Evolutionary conservation across 2,113 vertebrate genomes (phyloP).

Genomic region (Jaculus jaculus): DNA sequence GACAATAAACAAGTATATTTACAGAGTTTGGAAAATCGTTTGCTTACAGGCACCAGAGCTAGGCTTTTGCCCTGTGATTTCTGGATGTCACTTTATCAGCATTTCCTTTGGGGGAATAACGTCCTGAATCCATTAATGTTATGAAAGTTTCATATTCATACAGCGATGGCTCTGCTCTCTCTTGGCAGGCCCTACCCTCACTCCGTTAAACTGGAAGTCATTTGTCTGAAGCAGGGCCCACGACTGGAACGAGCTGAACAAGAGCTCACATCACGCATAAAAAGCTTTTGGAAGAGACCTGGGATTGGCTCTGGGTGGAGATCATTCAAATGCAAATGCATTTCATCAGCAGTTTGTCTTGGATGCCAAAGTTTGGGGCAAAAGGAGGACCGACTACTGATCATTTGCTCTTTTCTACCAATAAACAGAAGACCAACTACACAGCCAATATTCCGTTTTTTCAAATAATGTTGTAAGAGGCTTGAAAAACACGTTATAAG

Average conservation of each 20-base stretch:
- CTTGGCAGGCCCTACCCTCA: constrained; percentile 55
- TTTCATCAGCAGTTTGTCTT: constrained; percentile 64
- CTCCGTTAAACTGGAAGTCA: constrained; percentile 69
- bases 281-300: constrained; percentile 73
- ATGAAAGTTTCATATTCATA: constrained; percentile 67
- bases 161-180: constrained; percentile 46
- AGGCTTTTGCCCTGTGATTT: neutral
- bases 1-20: neutral
- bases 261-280: constrained; percentile 63
- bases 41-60: neutral
- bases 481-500: neutral
- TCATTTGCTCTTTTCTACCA: constrained; percentile 56
- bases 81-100: neutral
- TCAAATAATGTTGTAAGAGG: constrained; percentile 1
- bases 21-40: neutral
- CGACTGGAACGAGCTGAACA: constrained; percentile 67
- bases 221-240: constrained; percentile 65
- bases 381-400: constrained; percentile 56
- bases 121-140: constrained; percentile 36
- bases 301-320: constrained; percentile 64
- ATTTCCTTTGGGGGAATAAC: constrained; percentile 39
- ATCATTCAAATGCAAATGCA: constrained; percentile 76
- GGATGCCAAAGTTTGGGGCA: constrained; percentile 60
- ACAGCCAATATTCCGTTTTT: constrained; percentile 27
- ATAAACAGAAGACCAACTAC: constrained; percentile 42